These are phyloP conservation scores for Parnassius apollo DNA, from an alignment of 2,888 invertebrate genomes.

Conservation along the genomic window DNA sequence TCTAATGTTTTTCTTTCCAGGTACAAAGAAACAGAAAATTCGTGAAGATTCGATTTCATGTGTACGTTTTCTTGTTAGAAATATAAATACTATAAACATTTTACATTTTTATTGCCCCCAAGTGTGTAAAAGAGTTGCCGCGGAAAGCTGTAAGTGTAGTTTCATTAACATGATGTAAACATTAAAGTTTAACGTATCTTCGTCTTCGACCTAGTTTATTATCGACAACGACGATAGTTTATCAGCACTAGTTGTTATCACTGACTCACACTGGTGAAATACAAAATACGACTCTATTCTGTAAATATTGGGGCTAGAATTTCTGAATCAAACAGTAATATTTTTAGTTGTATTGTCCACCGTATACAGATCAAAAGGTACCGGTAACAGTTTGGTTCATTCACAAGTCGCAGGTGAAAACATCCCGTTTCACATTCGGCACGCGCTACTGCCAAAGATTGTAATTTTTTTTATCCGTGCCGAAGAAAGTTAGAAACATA, in stretches of 20 bases:
- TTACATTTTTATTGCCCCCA: neutral
- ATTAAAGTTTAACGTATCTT: slow-evolving; percentile 8
- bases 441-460: slow-evolving; percentile 67
- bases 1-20: slow-evolving; percentile 65
- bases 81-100: neutral
- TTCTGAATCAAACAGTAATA: slow-evolving; percentile 5
- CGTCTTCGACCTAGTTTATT: slow-evolving; percentile 26
- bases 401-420: slow-evolving; percentile 69
- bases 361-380: slow-evolving; percentile 47
- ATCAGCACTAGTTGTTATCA: slow-evolving; percentile 24
- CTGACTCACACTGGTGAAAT: neutral
- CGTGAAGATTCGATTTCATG: slow-evolving; percentile 55
- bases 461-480: slow-evolving; percentile 54
- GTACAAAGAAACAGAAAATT: slow-evolving; percentile 88
- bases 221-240: slow-evolving; percentile 24
- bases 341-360: slow-evolving; percentile 23
- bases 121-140: neutral
- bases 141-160: slow-evolving; percentile 1
- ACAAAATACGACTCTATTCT: slow-evolving; percentile 9
- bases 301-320: slow-evolving; percentile 1
- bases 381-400: slow-evolving; percentile 49
- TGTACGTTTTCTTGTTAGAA: neutral
- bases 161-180: slow-evolving; percentile 19
- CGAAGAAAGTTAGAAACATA: slow-evolving; percentile 33
- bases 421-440: slow-evolving; percentile 69